Conservation (phyloP, 2,888 invertebrate species). For the Drosophila suboccidentalis region DNA sequence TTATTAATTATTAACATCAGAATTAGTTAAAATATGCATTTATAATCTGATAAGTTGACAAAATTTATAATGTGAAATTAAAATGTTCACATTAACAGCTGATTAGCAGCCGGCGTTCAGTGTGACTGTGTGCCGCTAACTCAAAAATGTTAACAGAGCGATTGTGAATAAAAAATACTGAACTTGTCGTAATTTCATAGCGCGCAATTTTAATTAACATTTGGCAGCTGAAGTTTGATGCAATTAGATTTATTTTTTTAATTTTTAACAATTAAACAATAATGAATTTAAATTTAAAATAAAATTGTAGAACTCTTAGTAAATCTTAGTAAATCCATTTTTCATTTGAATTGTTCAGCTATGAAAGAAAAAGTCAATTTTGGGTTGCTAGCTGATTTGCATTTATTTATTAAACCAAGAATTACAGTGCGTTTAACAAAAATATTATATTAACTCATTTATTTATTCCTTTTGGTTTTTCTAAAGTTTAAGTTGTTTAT, state of each 20-base stretch:
- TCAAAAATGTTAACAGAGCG: not conserved
- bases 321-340: no score
- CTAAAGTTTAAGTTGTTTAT: slow-evolving; percentile 51
- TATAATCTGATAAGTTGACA: slow-evolving; percentile 2
- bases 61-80: slow-evolving; percentile 18
- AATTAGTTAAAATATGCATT: not conserved
- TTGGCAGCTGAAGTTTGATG: not conserved
- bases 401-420: slow-evolving; percentile 69
- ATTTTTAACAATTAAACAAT: no score
- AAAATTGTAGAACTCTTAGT: no score
- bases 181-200: not conserved
- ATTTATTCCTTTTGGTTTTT: slow-evolving; percentile 7
- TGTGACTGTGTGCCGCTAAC: slow-evolving; percentile 25
- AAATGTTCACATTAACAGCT: slow-evolving; percentile 29
- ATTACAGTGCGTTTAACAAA: slow-evolving; percentile 65
- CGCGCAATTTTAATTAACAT: not conserved
- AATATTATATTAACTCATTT: slow-evolving; percentile 50
- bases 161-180: slow-evolving; percentile 9
- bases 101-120: slow-evolving; percentile 33
- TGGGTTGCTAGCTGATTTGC: slow-evolving; percentile 55
- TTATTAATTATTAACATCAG: not conserved
- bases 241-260: no score
- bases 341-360: no score
- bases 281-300: no score
- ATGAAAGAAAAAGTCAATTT: not conserved